These are phyloP conservation scores for Acanthurus tractus DNA, from an alignment of 2,797 vertebrate genomes.

Conservation along the genomic window DNA sequence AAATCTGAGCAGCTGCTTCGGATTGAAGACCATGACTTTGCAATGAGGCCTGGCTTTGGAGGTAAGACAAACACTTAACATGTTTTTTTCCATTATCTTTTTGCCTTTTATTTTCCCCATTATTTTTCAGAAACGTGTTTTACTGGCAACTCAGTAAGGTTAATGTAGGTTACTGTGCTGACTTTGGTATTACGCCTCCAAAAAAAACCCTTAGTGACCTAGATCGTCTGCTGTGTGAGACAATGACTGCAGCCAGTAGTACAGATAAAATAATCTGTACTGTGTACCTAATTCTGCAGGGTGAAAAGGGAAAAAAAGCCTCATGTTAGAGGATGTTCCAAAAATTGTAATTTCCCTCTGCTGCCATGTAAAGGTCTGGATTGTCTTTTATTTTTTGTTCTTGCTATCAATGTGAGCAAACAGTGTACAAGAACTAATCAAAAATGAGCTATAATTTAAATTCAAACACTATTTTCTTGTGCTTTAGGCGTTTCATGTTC, in stretches of 20 bases:
- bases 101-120: neutral
- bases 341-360: neutral
- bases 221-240: slow-evolving; percentile 78
- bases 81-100: neutral
- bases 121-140: slow-evolving; percentile 25
- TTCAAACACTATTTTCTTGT: neutral
- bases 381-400: neutral
- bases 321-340: slow-evolving; percentile 27
- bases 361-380: neutral
- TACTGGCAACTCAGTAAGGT: slow-evolving; percentile 34
- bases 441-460: neutral
- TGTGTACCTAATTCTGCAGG: slow-evolving; percentile 50
- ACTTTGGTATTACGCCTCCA: slow-evolving; percentile 62
- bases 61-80: slow-evolving; percentile 77
- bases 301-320: slow-evolving; percentile 9
- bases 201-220: slow-evolving; percentile 77
- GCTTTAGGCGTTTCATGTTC: neutral
- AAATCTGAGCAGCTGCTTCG: slow-evolving; percentile 92
- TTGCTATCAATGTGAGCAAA: neutral
- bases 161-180: slow-evolving; percentile 81
- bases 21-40: slow-evolving; percentile 94
- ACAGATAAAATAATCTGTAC: slow-evolving; percentile 79
- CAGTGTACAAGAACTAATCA: neutral
- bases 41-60: slow-evolving; percentile 94
- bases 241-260: slow-evolving; percentile 70